Conservation (phyloP, 2,888 invertebrate species). For the Leucophenga maculata region DNA sequence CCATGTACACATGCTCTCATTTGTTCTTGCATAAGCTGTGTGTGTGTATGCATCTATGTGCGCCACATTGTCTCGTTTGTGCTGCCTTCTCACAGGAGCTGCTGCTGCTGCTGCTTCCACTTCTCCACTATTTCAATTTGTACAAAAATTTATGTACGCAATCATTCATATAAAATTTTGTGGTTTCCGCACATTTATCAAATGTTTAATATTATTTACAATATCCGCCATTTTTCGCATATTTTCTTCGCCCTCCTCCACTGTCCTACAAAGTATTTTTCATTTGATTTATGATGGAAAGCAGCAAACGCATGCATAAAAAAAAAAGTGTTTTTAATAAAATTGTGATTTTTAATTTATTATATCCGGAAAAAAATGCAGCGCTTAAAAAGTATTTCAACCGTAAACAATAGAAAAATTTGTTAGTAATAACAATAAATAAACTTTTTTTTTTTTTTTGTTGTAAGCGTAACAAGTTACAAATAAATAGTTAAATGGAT, state of each 20-base stretch:
- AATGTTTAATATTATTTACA: constrained; percentile 54
- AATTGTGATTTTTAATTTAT: constrained; percentile 12
- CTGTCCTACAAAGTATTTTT: neutral
- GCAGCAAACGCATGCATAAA: neutral
- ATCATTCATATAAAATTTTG: constrained; percentile 65
- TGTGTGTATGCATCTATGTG: neutral
- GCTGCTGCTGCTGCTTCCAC: neutral
- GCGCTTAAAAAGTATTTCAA: neutral
- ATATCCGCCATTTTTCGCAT: constrained; percentile 18
- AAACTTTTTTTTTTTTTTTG: too few species aligned
- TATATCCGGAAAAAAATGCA: neutral
- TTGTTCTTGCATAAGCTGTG: neutral
- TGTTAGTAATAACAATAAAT: constrained; percentile 32
- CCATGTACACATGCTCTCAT: too few species aligned
- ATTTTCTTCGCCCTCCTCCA: constrained; percentile 7
- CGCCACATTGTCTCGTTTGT: constrained; percentile 11
- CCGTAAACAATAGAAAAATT: constrained; percentile 19
- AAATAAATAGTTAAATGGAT: too few species aligned
- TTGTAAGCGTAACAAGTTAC: too few species aligned
- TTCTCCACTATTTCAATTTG: constrained; percentile 38
- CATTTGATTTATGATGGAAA: neutral
- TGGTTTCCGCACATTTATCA: constrained; percentile 60
- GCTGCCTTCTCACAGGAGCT: neutral
- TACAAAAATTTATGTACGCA: constrained; percentile 55
- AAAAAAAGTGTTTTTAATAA: neutral